A percentile compares a stretch with the other conserved stretches of the same genome.
Evolutionary conservation across 2,888 invertebrate genomes (phyloP).

Genomic region (Drosophila paranaensis): DNA sequence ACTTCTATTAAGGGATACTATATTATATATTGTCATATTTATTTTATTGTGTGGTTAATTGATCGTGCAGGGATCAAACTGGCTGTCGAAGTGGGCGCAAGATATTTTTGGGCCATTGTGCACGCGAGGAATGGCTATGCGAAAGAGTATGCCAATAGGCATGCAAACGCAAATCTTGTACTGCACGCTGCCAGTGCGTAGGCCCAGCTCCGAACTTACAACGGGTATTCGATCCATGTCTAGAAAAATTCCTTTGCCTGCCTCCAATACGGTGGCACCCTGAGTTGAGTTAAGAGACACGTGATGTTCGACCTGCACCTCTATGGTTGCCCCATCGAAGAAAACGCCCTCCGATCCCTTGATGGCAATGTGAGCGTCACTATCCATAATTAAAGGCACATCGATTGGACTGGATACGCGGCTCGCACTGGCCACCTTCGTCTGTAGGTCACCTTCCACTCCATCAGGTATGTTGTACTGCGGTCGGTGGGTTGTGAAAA

Average conservation of each 20-base stretch:
- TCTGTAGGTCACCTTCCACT: conserved; percentile 87
- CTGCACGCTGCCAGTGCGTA: conserved; percentile 86
- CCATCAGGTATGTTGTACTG: conserved; percentile 90
- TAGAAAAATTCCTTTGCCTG: conserved; percentile 89
- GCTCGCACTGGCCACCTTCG: conserved; percentile 89
- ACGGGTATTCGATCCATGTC: conserved; percentile 90
- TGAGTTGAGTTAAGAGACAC: conserved; percentile 92
- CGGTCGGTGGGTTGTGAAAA: conserved; percentile 92
- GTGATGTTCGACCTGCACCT: conserved; percentile 92
- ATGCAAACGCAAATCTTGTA: conserved; percentile 96
- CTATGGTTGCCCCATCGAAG: conserved; percentile 89
- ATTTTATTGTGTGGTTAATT: conserved; percentile 39
- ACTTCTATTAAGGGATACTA: conserved; percentile 56
- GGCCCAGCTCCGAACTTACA: conserved; percentile 85
- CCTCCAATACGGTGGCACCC: conserved; percentile 89
- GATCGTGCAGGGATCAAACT: conserved; percentile 82
- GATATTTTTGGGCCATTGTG: conserved; percentile 83
- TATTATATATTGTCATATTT: conserved; percentile 27
- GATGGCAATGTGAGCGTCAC: conserved; percentile 88
- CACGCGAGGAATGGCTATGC: conserved; percentile 88
- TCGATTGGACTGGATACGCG: conserved; percentile 91
- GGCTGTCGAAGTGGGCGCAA: conserved; percentile 82
- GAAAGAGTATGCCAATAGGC: conserved; percentile 93
- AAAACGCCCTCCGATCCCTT: conserved; percentile 92
- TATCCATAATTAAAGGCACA: conserved; percentile 88